phyloP scores from a whole-genome alignment of 2,113 vertebrate species.

The Spilogale gracilis region DNA sequence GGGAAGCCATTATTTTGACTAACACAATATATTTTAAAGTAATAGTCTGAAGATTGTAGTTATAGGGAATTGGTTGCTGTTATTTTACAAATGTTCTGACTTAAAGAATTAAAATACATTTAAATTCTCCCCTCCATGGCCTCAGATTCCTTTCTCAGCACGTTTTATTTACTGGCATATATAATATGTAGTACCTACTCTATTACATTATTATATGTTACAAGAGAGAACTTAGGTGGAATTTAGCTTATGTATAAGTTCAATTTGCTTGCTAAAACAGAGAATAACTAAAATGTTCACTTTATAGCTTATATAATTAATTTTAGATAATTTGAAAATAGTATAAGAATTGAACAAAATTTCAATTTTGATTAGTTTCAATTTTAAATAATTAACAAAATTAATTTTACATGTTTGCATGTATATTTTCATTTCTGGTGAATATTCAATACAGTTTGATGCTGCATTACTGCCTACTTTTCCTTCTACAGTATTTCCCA shows the following conservation, averaged over 20 bases:
- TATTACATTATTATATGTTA: not conserved
- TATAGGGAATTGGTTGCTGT: not conserved
- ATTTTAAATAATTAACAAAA: not conserved
- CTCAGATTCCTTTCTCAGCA: not conserved
- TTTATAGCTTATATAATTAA: not conserved
- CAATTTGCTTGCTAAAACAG: not conserved
- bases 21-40: not conserved
- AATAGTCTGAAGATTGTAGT: not conserved
- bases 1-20: not conserved
- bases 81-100: not conserved
- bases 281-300: not conserved
- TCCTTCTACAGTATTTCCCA: constrained; percentile 80
- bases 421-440: constrained; percentile 9
- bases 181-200: not conserved
- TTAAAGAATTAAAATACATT: not conserved
- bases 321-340: constrained; percentile 20
- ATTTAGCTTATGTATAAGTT: not conserved
- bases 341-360: not conserved
- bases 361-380: too few relatives aligned
- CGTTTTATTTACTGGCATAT: not conserved
- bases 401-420: not conserved
- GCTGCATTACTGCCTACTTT: constrained; percentile 72
- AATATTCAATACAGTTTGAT: constrained; percentile 80
- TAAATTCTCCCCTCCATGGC: not conserved
- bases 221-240: not conserved